phyloP scores from a whole-genome alignment of 2,113 vertebrate genomes.

The Oplegnathus fasciatus region DNA sequence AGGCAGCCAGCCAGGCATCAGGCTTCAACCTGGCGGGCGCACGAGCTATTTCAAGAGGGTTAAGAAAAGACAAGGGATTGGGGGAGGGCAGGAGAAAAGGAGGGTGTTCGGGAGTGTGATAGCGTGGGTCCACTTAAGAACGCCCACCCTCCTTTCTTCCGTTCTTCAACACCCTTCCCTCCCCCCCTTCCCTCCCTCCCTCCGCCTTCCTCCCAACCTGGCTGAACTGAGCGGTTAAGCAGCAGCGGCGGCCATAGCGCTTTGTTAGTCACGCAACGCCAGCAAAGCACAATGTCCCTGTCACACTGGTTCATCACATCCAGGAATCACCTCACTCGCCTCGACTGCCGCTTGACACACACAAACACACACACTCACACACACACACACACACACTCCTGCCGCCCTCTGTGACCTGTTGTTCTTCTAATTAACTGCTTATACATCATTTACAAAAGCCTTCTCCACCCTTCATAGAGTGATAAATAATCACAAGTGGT shows the following conservation, averaged over 20 bases:
- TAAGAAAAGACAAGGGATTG: constrained; percentile 36
- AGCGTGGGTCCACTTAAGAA: constrained; percentile 62
- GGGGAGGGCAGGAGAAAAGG: constrained; percentile 21
- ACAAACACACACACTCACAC: constrained; percentile 11
- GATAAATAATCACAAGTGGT: not conserved
- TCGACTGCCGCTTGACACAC: constrained; percentile 2
- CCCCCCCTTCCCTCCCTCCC: not conserved
- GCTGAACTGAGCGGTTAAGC: constrained; percentile 69
- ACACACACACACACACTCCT: constrained; percentile 9
- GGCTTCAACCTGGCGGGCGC: constrained; percentile 40
- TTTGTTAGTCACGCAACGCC: constrained; percentile 81
- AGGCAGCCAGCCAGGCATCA: constrained; percentile 53
- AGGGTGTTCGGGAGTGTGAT: constrained; percentile 39
- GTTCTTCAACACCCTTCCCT: constrained; percentile 24
- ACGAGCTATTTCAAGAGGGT: constrained; percentile 42
- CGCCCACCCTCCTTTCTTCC: constrained; percentile 26
- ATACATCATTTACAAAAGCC: not conserved
- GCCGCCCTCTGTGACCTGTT: constrained; percentile 44
- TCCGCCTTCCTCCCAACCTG: constrained; percentile 41
- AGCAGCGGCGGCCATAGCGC: constrained; percentile 42
- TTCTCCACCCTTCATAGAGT: not conserved
- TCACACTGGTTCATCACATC: constrained; percentile 71
- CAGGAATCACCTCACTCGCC: constrained; percentile 42
- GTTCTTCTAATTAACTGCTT: constrained; percentile 55
- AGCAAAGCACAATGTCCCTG: constrained; percentile 78